Evolutionary conservation across 2,888 invertebrate genomes (phyloP).

Genomic region (Anodontia alba): DNA sequence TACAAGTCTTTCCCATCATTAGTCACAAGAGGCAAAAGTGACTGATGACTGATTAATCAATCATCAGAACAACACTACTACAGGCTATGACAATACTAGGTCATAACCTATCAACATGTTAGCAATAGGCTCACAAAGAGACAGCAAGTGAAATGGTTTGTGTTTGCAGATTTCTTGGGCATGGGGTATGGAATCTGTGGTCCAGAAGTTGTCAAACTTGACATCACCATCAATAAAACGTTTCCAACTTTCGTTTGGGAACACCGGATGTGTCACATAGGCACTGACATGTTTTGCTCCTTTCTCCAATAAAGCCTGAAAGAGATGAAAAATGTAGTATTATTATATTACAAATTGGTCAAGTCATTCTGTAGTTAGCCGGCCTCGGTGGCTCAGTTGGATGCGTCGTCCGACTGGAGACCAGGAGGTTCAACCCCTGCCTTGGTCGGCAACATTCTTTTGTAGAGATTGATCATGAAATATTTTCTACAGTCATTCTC

Average conservation of each 20-base stretch:
- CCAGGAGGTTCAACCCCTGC: too few species aligned
- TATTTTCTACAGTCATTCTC: too few species aligned
- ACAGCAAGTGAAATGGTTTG: constrained; percentile 83
- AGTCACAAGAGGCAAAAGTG: too few species aligned
- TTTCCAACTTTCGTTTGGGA: constrained; percentile 84
- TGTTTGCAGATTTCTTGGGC: constrained; percentile 80
- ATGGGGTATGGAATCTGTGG: constrained; percentile 85
- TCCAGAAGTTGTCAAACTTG: constrained; percentile 84
- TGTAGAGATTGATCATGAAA: too few species aligned
- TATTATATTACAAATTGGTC: too few species aligned
- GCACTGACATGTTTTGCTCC: constrained; percentile 83
- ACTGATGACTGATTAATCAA: too few species aligned
- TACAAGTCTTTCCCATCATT: too few species aligned
- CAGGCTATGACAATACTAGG: constrained; percentile 66
- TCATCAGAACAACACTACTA: too few species aligned
- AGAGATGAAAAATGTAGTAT: not conserved
- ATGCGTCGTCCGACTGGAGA: too few species aligned
- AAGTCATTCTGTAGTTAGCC: too few species aligned
- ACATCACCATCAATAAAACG: constrained; percentile 77
- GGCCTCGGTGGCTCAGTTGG: too few species aligned
- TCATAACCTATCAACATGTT: constrained; percentile 83
- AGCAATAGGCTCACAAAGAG: constrained; percentile 81
- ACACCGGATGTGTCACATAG: constrained; percentile 85
- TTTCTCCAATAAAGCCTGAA: constrained; percentile 78
- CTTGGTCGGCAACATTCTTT: too few species aligned